phyloP scores from a whole-genome alignment of 2,888 invertebrate genomes.

The Hydrotaea cyrtoneurina region DNA sequence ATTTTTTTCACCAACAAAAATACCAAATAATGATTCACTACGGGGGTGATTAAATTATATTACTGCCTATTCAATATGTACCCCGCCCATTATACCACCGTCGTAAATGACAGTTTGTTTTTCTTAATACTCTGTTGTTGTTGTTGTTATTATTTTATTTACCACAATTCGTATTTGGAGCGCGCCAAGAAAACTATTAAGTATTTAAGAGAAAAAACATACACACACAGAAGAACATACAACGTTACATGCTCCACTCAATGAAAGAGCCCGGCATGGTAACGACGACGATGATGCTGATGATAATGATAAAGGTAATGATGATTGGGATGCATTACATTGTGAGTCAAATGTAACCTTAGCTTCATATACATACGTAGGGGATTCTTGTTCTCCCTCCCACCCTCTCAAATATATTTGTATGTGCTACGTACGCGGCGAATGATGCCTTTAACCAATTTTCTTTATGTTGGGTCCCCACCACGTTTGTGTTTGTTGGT shows the following conservation, averaged over 20 bases:
- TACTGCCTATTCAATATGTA: no score
- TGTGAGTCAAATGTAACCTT: not conserved
- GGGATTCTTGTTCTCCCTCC: not conserved
- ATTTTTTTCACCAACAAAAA: not conserved
- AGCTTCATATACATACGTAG: conserved; percentile 14
- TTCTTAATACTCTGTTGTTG: not conserved
- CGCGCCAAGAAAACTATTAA: conserved; percentile 29
- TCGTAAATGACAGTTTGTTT: not conserved
- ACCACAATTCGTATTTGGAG: conserved; percentile 20
- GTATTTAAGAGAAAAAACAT: not conserved
- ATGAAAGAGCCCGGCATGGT: conserved; percentile 36
- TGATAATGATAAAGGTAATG: conserved; percentile 34
- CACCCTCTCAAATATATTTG: not conserved
- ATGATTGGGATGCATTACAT: conserved; percentile 25
- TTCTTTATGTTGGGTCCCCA: not conserved
- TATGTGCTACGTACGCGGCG: not conserved
- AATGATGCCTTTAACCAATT: not conserved
- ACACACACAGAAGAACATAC: not conserved
- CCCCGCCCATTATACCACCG: not conserved
- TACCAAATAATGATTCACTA: no score
- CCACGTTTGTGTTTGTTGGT: conserved; percentile 9
- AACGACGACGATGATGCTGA: conserved; percentile 3
- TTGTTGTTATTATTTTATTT: not conserved
- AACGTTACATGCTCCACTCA: not conserved
- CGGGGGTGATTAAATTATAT: no score